These are phyloP conservation scores for Oreochromis tanganicae DNA, from an alignment of 2,113 vertebrate species.

Conservation along the genomic window DNA sequence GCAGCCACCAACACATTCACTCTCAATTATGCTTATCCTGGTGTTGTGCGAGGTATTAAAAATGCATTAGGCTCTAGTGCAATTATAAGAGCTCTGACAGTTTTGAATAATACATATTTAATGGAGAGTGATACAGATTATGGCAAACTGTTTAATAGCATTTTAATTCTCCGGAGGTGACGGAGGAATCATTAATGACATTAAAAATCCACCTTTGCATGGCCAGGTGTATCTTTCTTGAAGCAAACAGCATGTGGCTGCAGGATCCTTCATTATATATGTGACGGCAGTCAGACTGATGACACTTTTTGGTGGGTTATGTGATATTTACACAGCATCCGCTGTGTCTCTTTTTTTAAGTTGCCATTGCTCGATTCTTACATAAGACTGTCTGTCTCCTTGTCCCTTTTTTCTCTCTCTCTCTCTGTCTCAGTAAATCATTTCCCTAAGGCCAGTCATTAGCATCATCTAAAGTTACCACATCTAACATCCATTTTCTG, in stretches of 20 bases:
- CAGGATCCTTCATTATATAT: not conserved
- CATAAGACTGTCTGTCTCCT: slow-evolving; percentile 45
- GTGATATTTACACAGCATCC: slow-evolving; percentile 35
- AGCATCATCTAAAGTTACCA: slow-evolving; percentile 53
- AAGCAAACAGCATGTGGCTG: not conserved
- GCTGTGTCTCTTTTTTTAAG: not conserved
- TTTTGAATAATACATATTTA: slow-evolving; percentile 60
- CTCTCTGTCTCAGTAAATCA: slow-evolving; percentile 54
- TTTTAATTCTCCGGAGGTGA: slow-evolving; percentile 24
- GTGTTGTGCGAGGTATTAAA: slow-evolving; percentile 42
- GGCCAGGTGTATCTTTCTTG: not conserved
- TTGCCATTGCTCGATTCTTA: slow-evolving; percentile 47
- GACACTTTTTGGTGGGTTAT: not conserved
- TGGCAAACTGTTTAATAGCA: slow-evolving; percentile 49
- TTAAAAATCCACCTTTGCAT: not conserved
- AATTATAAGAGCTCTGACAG: slow-evolving; percentile 48
- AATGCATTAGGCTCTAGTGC: slow-evolving; percentile 42
- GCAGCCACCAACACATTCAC: not conserved
- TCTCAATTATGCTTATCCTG: slow-evolving; percentile 40
- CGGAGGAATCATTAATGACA: not conserved
- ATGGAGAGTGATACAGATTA: slow-evolving; percentile 28
- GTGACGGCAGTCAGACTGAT: slow-evolving; percentile 3
- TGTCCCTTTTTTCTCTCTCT: slow-evolving; percentile 3
- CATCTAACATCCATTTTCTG: slow-evolving; percentile 26
- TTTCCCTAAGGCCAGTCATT: slow-evolving; percentile 56